phyloP scores from a whole-genome alignment of 2,113 vertebrate genomes.

The Syrmaticus mikado region DNA sequence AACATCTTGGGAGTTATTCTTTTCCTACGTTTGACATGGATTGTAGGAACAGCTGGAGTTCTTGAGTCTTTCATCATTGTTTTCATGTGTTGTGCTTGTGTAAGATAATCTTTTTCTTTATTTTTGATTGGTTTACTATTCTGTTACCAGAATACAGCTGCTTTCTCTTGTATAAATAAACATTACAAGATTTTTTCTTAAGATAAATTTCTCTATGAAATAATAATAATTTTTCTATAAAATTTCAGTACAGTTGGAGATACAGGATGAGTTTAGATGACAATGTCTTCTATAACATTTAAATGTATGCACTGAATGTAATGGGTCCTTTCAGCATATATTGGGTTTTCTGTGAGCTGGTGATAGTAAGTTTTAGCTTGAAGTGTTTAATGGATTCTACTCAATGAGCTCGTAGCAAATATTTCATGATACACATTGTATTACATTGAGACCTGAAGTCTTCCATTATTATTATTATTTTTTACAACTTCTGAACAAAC shows the following conservation, averaged over 20 bases:
- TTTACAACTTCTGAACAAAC: background rate
- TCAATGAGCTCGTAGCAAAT: background rate
- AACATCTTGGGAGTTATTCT: slow-evolving; percentile 98
- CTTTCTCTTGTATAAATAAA: background rate
- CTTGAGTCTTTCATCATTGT: slow-evolving; percentile 93
- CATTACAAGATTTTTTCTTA: background rate
- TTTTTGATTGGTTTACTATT: background rate
- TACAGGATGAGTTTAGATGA: background rate
- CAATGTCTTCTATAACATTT: background rate
- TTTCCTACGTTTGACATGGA: slow-evolving; percentile 95
- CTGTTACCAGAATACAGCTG: background rate
- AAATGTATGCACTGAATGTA: background rate
- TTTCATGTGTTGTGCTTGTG: slow-evolving; percentile 91
- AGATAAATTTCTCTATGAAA: background rate
- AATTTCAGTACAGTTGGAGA: background rate
- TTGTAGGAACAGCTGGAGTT: slow-evolving; percentile 93
- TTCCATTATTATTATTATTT: background rate
- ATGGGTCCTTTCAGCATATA: fast-evolving
- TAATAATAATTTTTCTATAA: background rate
- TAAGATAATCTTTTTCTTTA: slow-evolving; percentile 77
- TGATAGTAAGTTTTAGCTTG: background rate
- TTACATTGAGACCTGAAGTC: background rate
- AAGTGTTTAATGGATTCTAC: background rate
- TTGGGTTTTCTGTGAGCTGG: background rate
- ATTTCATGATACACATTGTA: background rate